These are phyloP conservation scores for Himalopsyche japonica DNA, from an alignment of 2,888 invertebrate species.

Conservation along the genomic window DNA sequence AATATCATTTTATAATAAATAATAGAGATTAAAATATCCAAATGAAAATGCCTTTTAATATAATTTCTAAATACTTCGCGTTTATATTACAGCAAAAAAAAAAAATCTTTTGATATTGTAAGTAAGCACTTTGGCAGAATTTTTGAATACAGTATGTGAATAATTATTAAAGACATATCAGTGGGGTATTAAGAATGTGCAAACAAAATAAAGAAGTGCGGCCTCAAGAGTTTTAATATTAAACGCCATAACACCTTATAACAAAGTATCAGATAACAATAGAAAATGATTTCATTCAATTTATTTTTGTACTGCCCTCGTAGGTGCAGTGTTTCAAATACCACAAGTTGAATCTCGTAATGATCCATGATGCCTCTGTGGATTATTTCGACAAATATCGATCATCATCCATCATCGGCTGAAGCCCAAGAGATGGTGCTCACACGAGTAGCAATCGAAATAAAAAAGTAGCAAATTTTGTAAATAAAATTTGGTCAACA, in stretches of 20 bases:
- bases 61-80: too few species aligned
- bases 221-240: neutral
- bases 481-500: neutral
- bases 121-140: neutral
- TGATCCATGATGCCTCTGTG: conserved; percentile 3
- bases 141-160: neutral
- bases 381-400: conserved; percentile 16
- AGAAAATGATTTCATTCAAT: neutral
- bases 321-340: neutral
- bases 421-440: neutral
- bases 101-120: too few species aligned
- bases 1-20: too few species aligned
- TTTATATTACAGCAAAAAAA: too few species aligned
- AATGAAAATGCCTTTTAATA: too few species aligned
- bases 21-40: too few species aligned
- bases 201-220: neutral
- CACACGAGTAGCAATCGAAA: neutral
- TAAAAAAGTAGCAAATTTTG: neutral
- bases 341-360: neutral
- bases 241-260: neutral
- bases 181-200: neutral
- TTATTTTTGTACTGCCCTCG: neutral
- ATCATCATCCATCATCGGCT: conserved; percentile 28
- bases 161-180: neutral
- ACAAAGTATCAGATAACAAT: neutral